Base-by-base conservation (phyloP, 1,140 invertebrate genomes). In the Ips nitidus region DNA sequence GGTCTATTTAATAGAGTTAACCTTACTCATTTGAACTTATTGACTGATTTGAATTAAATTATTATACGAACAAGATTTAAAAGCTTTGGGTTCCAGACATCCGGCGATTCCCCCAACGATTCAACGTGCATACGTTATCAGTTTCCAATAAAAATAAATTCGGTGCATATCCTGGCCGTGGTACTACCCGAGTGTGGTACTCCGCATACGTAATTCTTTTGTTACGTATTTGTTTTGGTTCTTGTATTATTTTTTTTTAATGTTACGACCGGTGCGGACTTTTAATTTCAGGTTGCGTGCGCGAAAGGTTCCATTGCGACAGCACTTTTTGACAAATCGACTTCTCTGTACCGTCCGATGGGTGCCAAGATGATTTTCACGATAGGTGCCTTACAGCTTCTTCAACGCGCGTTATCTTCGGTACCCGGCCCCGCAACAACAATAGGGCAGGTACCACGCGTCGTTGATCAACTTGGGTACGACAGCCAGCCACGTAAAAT, bases 131-230 rank as follows among this genome's bases (percentile, higher is more conserved):
- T 56, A 56, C 53, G 53, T 37, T 56, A 56, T 56, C 53, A 56
- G 53, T 37, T 56, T 56, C 53, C 22, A 36, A 56, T 56, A 56
- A 56, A 56, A 56, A 56, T 56, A 56, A 56, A 56, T 56, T 56
- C 53, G 53, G 53, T 56, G 53, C 53, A 56, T 56, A 56, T 56
- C 53, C 53, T 56, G 53, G 22, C 53, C 22, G 4, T 36, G n/a
- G 38, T 56, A 56, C 53, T 56, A 22, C 22, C 22, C 22, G 22
- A 22, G 7, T n/a, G 53, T 56, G 39, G 53, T 56, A 56, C 53
- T 37, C 53, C 38, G 53, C 38, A 56, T 56, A 56, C 53, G 38
- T 36, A 39, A 56, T 7, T 36, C 37, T 7, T 56, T n/a, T 56
- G 38, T 37, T 56, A 56, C 37, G 22, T 50, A 50, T 50, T 50